Conservation (phyloP, 2,113 vertebrate genomes). For the Orthonyx spaldingii region DNA sequence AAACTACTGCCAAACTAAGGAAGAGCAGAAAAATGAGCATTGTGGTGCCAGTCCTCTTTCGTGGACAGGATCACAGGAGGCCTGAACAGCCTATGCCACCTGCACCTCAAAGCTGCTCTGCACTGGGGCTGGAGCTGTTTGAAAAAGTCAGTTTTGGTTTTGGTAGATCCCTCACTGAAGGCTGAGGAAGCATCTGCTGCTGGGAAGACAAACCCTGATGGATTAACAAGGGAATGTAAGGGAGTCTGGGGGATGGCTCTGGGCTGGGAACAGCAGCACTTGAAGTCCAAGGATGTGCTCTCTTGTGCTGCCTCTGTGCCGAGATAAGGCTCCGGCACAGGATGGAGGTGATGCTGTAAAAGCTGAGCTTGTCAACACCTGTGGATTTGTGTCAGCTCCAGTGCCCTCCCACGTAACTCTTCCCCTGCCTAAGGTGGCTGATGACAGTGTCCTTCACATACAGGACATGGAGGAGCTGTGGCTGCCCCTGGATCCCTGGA, state of each 20-base stretch:
- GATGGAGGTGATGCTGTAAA: background rate
- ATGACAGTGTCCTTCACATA: background rate
- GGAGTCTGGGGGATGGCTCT: background rate
- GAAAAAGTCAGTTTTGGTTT: background rate
- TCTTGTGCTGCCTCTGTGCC: background rate
- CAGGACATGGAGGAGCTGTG: fast-evolving
- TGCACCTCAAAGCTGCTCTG: background rate
- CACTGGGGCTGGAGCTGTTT: background rate
- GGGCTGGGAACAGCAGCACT: background rate
- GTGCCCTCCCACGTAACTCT: background rate
- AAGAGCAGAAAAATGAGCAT: background rate
- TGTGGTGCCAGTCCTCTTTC: background rate
- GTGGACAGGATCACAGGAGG: background rate
- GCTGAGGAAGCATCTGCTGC: background rate
- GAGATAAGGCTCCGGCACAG: background rate
- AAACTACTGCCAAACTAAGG: background rate
- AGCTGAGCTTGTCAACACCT: background rate
- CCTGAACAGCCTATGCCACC: background rate
- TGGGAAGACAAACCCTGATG: background rate
- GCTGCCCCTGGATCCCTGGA: background rate
- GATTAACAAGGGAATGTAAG: background rate
- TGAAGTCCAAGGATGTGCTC: background rate
- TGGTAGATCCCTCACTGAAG: background rate
- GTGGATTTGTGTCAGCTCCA: background rate
- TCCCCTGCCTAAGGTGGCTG: background rate